Evolutionary conservation across 2,113 vertebrate species (phyloP).

Genomic region (Tonatia bakeri): DNA sequence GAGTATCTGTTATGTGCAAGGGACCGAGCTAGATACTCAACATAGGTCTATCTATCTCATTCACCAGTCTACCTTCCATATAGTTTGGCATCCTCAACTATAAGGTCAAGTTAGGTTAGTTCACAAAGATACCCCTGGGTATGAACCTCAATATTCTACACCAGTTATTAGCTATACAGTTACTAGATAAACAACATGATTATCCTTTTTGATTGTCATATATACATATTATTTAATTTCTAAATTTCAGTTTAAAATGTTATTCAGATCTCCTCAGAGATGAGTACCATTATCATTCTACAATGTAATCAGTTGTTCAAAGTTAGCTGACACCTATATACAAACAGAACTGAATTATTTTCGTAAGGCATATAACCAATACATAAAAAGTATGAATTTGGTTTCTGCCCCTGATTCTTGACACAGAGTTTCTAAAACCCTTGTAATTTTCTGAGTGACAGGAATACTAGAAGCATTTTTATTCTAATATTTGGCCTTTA

Average conservation of each 20-base stretch:
- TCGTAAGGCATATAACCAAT: not conserved
- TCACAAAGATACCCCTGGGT: not conserved
- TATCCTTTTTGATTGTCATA: not conserved
- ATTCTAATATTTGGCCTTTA: not conserved
- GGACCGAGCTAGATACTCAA: not conserved
- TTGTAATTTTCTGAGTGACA: not conserved
- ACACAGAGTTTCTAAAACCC: not conserved
- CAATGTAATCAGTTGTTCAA: not conserved
- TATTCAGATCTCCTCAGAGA: not conserved
- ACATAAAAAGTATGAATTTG: not conserved
- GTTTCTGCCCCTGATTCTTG: not conserved
- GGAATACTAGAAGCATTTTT: not conserved
- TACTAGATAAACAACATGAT: not conserved
- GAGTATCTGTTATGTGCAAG: not conserved
- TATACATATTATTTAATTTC: not conserved
- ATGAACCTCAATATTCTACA: not conserved
- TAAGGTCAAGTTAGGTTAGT: not conserved
- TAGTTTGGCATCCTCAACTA: not conserved
- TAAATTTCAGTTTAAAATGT: slow-evolving; percentile 1
- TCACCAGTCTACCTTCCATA: not conserved
- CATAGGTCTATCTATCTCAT: not conserved
- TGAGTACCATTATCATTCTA: not conserved
- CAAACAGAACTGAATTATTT: not conserved
- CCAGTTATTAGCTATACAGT: not conserved
- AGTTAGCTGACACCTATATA: not conserved